These are phyloP conservation scores for Nysson spinosus DNA, from an alignment of 2,888 invertebrate species.

Conservation along the genomic window DNA sequence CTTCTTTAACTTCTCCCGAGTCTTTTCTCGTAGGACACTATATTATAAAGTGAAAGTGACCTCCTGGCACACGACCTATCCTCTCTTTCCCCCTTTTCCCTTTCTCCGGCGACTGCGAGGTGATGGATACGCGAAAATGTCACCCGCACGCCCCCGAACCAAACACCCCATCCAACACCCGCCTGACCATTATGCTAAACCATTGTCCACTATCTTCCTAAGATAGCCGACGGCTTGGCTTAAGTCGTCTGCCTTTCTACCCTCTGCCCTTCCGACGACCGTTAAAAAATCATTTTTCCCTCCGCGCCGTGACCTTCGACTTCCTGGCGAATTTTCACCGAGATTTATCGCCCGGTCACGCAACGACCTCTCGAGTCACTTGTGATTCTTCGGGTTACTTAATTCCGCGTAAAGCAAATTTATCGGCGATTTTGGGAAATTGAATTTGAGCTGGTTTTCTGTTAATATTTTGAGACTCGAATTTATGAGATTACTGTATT, in stretches of 20 bases:
- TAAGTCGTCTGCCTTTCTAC: conserved; percentile 53
- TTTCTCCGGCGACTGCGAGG: conserved; percentile 41
- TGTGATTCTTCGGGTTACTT: neutral
- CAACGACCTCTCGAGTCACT: neutral
- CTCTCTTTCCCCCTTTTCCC: conserved; percentile 57
- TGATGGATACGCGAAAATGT: conserved; percentile 76
- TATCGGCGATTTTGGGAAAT: neutral
- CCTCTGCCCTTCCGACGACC: conserved; percentile 57
- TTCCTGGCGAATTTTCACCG: neutral
- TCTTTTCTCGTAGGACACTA: conserved; percentile 49
- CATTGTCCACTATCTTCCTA: conserved; percentile 76
- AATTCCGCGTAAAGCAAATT: too few species aligned
- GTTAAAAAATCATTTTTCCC: conserved; percentile 75
- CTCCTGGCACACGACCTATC: conserved; percentile 62
- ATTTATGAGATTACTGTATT: too few species aligned
- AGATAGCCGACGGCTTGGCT: conserved; percentile 70
- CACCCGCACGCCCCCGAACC: conserved; percentile 73
- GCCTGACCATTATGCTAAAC: conserved; percentile 76
- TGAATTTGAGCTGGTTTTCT: neutral
- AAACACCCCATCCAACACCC: conserved; percentile 64
- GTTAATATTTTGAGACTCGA: neutral
- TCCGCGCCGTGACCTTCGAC: conserved; percentile 10
- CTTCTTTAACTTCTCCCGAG: too few species aligned
- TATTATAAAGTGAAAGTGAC: conserved; percentile 72
- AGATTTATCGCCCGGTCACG: neutral